phyloP scores from a whole-genome alignment of 53 echinoderm and acorn worm species.

The Pentamera pediparva region DNA sequence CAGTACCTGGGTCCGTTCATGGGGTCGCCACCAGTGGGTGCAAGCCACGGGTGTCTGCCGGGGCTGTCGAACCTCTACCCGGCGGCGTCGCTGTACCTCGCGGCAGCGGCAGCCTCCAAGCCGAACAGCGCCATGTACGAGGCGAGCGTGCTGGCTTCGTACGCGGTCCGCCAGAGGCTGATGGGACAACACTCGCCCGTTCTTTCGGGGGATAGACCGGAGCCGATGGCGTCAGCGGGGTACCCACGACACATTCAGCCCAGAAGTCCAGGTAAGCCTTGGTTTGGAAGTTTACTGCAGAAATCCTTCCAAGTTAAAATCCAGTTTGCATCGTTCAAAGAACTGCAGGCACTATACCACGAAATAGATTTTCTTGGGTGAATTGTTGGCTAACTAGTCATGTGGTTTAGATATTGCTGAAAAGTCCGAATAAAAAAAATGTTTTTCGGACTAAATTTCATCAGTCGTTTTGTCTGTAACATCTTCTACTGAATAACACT shows the following conservation, averaged over 20 bases:
- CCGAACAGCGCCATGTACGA: conserved; percentile 20
- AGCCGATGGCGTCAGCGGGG: background rate
- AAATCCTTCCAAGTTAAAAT: too few species aligned
- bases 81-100: conserved; percentile 72
- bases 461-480: too few species aligned
- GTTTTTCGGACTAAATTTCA: too few species aligned
- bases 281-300: background rate
- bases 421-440: too few species aligned
- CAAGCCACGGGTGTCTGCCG: conserved; percentile 8
- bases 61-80: conserved; percentile 64
- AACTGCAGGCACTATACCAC: too few species aligned
- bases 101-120: conserved; percentile 52
- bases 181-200: background rate
- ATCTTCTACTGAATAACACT: too few species aligned
- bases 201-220: background rate
- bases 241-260: conserved; percentile 22
- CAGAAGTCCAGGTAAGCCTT: conserved; percentile 18
- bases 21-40: background rate
- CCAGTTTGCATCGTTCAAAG: too few species aligned
- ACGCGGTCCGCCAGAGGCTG: conserved; percentile 1
- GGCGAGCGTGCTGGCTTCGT: conserved; percentile 22
- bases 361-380: too few species aligned
- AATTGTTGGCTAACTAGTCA: too few species aligned
- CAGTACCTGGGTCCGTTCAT: conserved; percentile 17
- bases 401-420: too few species aligned